Evolutionary conservation across 2,888 invertebrate genomes (phyloP), one percentile per base, ranked within the genome.

Genomic region (Chloroclysta siterata): DNA sequence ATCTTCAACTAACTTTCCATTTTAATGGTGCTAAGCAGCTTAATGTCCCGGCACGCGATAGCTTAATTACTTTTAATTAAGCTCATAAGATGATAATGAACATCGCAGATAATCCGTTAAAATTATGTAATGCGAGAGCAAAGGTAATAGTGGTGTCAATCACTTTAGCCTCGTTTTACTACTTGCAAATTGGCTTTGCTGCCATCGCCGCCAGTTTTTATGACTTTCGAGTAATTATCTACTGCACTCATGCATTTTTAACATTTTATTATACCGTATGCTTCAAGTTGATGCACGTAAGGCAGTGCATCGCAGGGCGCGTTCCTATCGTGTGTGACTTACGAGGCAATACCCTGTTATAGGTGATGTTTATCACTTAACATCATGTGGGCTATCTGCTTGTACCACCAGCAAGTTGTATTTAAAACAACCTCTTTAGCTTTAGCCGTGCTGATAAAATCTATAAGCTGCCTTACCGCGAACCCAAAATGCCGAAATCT

Each of bases 31-130:
- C 29, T 54, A 50, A 63, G 41, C 55, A 53, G 50, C 53, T 60
- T 63, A 57, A 66, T 60, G 55, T 42, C 48, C 60, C 60, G 63
- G 56, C 55, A 56, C 54, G 51, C 50, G 57, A 63, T 57, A 46
- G 17, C 22, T 56, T 62, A 62, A 68, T 68, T 57, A 62, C 10
- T 50, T 53, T 54, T 56, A 54, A 56, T 60, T 59, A 46, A 17
- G 55, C 53, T 42, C 47, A 11, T 36, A 55, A 52, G 41, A 44
- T 56, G 46, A 47, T 50, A 56, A 66, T 66, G 51, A 60, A 48
- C 42, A 63, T 44, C 22, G 22, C 10, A 64, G 52, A 48, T 64
- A 51, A 63, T 59, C 56, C 41, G 10, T 47, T 47, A 3, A 13
- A 11, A 50, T 58, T 22, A 58, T 48, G 53, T 36, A 54, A 63